These are phyloP conservation scores for Heliornis fulica DNA, from an alignment of 2,113 vertebrate species.

Conservation along the genomic window DNA sequence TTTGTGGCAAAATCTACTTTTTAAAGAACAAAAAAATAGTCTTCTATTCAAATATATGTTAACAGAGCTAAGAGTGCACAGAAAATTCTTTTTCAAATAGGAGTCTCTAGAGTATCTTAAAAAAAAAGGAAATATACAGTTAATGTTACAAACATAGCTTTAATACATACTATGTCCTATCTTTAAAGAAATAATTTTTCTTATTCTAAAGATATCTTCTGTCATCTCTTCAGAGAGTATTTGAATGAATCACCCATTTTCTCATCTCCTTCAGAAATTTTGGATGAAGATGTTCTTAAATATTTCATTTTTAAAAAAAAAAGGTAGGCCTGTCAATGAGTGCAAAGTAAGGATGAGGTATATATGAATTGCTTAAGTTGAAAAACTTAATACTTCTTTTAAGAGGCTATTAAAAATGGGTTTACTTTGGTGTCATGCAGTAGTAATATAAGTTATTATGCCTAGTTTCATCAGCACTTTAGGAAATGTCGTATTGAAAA, in stretches of 20 bases:
- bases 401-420: not conserved
- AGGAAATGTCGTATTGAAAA: constrained; percentile 20
- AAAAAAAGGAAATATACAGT: not conserved
- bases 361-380: not conserved
- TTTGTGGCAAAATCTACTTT: not conserved
- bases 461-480: constrained; percentile 37
- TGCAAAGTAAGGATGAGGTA: not conserved
- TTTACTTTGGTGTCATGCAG: not conserved
- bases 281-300: not conserved
- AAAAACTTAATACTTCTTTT: not conserved
- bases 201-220: not conserved
- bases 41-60: not conserved
- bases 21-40: not conserved
- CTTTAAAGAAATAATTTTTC: not conserved
- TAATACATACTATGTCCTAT: not conserved
- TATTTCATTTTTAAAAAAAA: not conserved
- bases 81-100: not conserved
- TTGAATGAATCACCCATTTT: not conserved
- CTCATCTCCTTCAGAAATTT: not conserved
- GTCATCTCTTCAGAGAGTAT: not conserved
- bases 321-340: not conserved
- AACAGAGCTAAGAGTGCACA: not conserved
- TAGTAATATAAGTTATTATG: not conserved
- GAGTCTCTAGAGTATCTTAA: not conserved
- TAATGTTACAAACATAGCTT: not conserved